Conservation (phyloP, 1,140 invertebrate genomes). For the Camponotus floridanus region DNA sequence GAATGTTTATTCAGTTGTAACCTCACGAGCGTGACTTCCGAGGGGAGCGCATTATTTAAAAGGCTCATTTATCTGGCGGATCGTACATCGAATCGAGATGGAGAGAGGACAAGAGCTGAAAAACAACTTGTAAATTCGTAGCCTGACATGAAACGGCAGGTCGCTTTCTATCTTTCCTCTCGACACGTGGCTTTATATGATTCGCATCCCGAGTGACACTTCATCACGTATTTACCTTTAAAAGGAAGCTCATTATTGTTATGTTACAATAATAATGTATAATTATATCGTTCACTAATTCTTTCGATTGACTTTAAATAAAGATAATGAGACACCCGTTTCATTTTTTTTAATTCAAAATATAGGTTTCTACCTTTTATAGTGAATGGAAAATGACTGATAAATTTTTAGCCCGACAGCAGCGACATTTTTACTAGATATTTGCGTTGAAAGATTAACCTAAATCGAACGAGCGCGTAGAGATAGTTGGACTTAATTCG, state of each 20-base stretch:
- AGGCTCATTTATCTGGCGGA: conserved; percentile 37
- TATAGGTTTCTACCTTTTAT: background rate
- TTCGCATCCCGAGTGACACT: background rate
- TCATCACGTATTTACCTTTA: background rate
- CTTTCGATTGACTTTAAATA: background rate
- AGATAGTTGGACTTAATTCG: conserved; percentile 70
- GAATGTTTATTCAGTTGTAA: conserved; percentile 62
- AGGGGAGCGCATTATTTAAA: conserved; percentile 55
- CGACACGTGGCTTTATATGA: conserved; percentile 16
- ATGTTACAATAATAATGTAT: background rate
- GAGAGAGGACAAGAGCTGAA: conserved; percentile 39
- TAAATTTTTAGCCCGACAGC: background rate
- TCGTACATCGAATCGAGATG: conserved; percentile 41
- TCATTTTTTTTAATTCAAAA: background rate
- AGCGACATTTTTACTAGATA: background rate
- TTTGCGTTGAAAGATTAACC: conserved; percentile 47
- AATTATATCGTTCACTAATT: background rate
- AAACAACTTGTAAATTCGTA: conserved; percentile 57
- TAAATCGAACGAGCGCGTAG: conserved; percentile 43
- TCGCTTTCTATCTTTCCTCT: conserved; percentile 6
- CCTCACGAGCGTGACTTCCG: conserved; percentile 30
- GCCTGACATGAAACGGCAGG: conserved; percentile 47
- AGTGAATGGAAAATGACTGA: background rate
- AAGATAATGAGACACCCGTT: background rate
- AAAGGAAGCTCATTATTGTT: background rate